Evolutionary conservation across 2,113 vertebrate genomes (phyloP).

Genomic region (Sceloporus tristichus): DNA sequence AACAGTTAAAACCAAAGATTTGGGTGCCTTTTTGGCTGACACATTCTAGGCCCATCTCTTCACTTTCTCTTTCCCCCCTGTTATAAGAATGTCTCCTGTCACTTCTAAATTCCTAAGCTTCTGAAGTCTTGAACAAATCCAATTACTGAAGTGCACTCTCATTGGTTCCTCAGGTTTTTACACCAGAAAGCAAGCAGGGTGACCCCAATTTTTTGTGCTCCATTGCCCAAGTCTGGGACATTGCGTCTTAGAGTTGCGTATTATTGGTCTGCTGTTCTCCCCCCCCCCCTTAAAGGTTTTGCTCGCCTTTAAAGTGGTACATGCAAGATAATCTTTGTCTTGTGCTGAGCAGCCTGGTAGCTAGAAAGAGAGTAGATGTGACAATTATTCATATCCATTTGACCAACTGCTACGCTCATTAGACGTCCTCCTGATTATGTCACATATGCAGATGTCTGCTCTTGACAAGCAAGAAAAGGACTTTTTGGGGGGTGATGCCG

Average conservation of each 20-base stretch:
- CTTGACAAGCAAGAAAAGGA: too few relatives aligned
- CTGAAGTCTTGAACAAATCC: neutral
- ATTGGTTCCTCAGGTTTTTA: fast-evolving
- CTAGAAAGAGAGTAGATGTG: neutral
- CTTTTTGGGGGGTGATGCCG: too few relatives aligned
- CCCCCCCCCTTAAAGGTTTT: neutral
- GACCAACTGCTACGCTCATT: too few relatives aligned
- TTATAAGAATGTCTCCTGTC: neutral
- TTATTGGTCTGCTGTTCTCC: neutral
- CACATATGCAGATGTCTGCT: too few relatives aligned
- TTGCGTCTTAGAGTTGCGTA: neutral
- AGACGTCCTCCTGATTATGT: too few relatives aligned
- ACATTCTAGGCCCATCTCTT: neutral
- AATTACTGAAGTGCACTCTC: neutral
- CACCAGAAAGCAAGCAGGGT: neutral
- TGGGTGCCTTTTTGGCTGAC: neutral
- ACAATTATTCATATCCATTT: neutral
- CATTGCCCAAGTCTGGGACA: too few relatives aligned
- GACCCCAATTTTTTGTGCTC: neutral
- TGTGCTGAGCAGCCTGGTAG: too few relatives aligned
- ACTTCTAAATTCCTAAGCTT: neutral
- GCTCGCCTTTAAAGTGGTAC: neutral
- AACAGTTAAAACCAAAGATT: neutral
- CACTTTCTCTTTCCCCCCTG: neutral
- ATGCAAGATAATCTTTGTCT: neutral